Evolutionary conservation across 2,888 invertebrate genomes (phyloP).

Genomic region (Hypomecis punctinalis): DNA sequence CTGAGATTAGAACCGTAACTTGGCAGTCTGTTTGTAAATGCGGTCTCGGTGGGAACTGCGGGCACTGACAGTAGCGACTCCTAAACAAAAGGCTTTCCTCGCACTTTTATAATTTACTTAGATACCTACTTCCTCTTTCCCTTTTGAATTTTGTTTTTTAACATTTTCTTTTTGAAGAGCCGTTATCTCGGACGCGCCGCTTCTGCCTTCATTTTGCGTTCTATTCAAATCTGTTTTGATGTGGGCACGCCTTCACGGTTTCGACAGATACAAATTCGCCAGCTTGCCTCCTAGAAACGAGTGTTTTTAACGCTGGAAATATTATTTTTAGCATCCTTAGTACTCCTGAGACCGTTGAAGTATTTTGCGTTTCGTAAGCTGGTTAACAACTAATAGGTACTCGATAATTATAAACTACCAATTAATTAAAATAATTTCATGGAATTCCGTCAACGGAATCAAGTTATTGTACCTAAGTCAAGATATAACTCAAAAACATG

Average conservation of each 20-base stretch:
- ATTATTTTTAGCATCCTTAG: conserved; percentile 7
- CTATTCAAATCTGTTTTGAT: conserved; percentile 70
- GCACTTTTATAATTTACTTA: conserved; percentile 78
- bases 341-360: background rate
- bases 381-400: too few relatives aligned
- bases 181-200: conserved; percentile 69
- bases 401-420: too few relatives aligned
- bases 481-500: too few relatives aligned
- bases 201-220: conserved; percentile 67
- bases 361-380: too few relatives aligned
- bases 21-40: conserved; percentile 59
- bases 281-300: conserved; percentile 19
- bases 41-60: conserved; percentile 56
- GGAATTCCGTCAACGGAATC: too few relatives aligned
- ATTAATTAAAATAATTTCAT: too few relatives aligned
- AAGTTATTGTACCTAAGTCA: too few relatives aligned
- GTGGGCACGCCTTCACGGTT: conserved; percentile 57
- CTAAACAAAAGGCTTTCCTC: conserved; percentile 71
- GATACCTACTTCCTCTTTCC: conserved; percentile 66
- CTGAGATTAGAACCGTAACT: conserved; percentile 55
- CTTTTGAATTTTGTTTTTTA: conserved; percentile 75
- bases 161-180: conserved; percentile 72
- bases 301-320: conserved; percentile 32
- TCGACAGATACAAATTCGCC: conserved; percentile 54
- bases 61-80: conserved; percentile 60